phyloP scores from a whole-genome alignment of 1,140 invertebrate genomes.

The Monomorium pharaonis region DNA sequence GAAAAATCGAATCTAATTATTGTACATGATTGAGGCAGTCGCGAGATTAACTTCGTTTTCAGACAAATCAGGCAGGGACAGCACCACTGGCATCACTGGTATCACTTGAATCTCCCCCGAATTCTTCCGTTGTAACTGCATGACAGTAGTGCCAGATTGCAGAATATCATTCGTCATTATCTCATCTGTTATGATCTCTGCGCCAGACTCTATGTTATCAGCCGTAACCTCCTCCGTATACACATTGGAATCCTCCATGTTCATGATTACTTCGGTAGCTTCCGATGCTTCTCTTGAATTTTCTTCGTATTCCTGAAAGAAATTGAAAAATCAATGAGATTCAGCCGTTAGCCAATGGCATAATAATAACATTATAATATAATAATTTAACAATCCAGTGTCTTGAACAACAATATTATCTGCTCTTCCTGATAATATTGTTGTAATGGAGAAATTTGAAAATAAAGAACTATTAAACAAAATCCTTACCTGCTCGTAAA shows the following conservation, averaged over 20 bases:
- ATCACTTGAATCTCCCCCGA: constrained; percentile 83
- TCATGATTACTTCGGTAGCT: constrained; percentile 81
- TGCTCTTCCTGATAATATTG: too few relatives aligned
- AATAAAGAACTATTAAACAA: not conserved
- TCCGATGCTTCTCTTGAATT: constrained; percentile 81
- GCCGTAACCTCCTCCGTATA: constrained; percentile 83
- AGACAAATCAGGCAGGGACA: constrained; percentile 81
- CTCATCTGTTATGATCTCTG: constrained; percentile 80
- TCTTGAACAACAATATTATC: too few relatives aligned
- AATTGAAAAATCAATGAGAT: not conserved
- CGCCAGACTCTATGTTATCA: constrained; percentile 78
- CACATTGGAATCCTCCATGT: constrained; percentile 80
- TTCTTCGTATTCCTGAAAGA: constrained; percentile 80
- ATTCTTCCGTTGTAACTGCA: constrained; percentile 80
- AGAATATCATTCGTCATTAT: constrained; percentile 81
- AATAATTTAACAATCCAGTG: too few relatives aligned
- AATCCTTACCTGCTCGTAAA: constrained; percentile 76
- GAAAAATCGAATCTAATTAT: constrained; percentile 70
- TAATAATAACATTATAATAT: too few relatives aligned
- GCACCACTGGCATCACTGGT: constrained; percentile 82
- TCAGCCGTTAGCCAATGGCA: not conserved
- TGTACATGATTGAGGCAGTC: constrained; percentile 83
- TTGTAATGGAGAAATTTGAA: not conserved
- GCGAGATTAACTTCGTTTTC: constrained; percentile 82
- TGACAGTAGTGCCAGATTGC: constrained; percentile 75